Evolutionary conservation across 2,797 vertebrate species (phyloP).

Genomic region (Phataginus tetradactyla): DNA sequence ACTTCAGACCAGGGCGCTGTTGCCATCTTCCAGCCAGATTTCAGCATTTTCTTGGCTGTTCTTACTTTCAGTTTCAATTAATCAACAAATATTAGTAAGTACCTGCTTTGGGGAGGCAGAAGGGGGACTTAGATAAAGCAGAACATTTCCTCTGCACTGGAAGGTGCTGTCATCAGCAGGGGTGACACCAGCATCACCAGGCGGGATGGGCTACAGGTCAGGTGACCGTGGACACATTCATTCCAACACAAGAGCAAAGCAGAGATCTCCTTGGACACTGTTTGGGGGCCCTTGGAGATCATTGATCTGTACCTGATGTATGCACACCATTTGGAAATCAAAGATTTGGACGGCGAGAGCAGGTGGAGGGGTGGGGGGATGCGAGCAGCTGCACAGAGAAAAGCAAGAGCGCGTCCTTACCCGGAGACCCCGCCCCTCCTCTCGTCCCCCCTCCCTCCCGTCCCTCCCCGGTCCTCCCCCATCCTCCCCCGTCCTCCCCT

Average conservation of each 20-base stretch:
- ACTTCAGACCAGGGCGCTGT: background rate
- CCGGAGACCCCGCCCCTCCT: accelerated
- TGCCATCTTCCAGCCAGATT: background rate
- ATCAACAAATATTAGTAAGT: background rate
- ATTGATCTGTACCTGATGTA: too few relatives aligned
- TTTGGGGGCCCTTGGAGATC: background rate
- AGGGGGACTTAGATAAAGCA: background rate
- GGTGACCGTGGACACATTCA: too few relatives aligned
- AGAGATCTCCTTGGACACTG: accelerated
- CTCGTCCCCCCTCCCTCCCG: accelerated
- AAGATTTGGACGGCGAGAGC: background rate
- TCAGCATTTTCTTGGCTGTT: background rate
- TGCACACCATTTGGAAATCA: accelerated
- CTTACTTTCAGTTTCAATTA: background rate
- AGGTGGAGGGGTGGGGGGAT: accelerated
- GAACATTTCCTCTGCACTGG: background rate
- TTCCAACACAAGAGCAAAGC: background rate
- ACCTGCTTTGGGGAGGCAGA: background rate
- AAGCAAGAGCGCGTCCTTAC: background rate
- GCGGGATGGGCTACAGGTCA: background rate
- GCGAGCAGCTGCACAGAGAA: background rate
- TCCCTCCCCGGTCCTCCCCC: accelerated
- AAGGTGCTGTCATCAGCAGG: background rate
- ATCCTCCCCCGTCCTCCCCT: accelerated
- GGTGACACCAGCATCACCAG: background rate